Evolutionary conservation across 2,888 invertebrate species (phyloP), one percentile per base, ranked within the genome.

Genomic region (Harpalus rubripes): DNA sequence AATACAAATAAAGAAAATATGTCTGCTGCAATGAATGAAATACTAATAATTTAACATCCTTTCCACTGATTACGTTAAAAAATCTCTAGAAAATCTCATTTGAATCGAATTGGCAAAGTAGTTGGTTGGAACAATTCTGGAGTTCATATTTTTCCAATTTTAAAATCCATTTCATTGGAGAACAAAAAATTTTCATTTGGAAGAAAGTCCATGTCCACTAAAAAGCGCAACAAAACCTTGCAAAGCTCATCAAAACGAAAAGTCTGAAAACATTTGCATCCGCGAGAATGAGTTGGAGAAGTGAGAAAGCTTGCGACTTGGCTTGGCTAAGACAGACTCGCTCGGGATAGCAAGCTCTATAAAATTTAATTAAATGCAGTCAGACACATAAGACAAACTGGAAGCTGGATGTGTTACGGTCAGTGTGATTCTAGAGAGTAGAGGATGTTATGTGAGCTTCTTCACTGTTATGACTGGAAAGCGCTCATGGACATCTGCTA

Each of bases 321-420:
- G 32, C 78, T 7, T 32, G 39, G 32, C 78, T 15, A 78, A 58
- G 78, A 58, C 56, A 58, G 1, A 56, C 56, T 15, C 68, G 16
- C 18, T 41, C 16, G 58, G 12, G 58, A 1, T 26, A 41, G 26
- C 32, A 32, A n/a, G 81, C 63, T 63, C 65, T 65, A 81, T 81
- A 65, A 81, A 81, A 81, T 81, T 81, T 81, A 81, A 81, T 81
- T 81, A 81, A 81, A 81, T 63, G 63, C 65, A 81, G 79, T 80
- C 39, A 80, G 81, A 81, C 81, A 63, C 63, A 81, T 81, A 81
- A 81, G 81, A 81, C 72, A 74, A 32, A 39, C 72, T 74, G 72
- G 72, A 39, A 68, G 39, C 41, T 39, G 72, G 72, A 44, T 74
- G 44, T 44, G 72, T 52, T 41, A 74, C 44, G 72, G 72, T 74